phyloP scores from a whole-genome alignment of 2,113 vertebrate species.

The Tonatia bakeri region DNA sequence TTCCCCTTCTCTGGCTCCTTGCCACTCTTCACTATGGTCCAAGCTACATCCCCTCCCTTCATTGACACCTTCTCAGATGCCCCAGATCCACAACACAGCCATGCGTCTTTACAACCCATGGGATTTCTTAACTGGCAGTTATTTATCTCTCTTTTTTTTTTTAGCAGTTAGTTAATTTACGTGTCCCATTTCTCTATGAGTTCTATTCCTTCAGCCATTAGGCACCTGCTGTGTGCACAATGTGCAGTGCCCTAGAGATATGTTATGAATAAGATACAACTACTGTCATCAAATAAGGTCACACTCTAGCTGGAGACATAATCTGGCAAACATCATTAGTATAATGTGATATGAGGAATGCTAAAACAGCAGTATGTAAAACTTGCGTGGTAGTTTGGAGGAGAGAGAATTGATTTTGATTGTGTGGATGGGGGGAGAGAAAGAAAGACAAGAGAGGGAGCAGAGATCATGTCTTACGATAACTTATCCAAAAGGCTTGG shows the following conservation, averaged over 20 bases:
- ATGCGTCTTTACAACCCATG: background rate
- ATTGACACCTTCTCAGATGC: background rate
- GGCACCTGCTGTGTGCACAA: background rate
- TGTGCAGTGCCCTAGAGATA: background rate
- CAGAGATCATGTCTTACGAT: background rate
- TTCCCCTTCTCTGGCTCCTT: background rate
- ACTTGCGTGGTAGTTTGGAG: background rate
- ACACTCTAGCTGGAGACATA: background rate
- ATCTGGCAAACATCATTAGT: background rate
- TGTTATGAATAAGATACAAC: background rate
- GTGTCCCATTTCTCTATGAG: background rate
- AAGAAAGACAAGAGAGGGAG: background rate
- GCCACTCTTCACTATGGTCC: background rate
- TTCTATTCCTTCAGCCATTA: background rate
- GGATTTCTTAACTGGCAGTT: background rate
- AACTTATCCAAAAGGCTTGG: background rate
- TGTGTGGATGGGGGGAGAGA: background rate
- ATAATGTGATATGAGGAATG: background rate
- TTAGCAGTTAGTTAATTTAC: background rate
- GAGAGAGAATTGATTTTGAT: background rate
- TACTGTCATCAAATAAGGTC: background rate
- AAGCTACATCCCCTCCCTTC: background rate
- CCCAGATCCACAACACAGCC: background rate
- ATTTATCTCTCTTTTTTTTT: background rate
- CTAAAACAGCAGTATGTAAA: background rate